Evolutionary conservation across 2,888 invertebrate species (phyloP), one percentile per base, ranked within the genome.

Genomic region (Eurytoma adleriae): DNA sequence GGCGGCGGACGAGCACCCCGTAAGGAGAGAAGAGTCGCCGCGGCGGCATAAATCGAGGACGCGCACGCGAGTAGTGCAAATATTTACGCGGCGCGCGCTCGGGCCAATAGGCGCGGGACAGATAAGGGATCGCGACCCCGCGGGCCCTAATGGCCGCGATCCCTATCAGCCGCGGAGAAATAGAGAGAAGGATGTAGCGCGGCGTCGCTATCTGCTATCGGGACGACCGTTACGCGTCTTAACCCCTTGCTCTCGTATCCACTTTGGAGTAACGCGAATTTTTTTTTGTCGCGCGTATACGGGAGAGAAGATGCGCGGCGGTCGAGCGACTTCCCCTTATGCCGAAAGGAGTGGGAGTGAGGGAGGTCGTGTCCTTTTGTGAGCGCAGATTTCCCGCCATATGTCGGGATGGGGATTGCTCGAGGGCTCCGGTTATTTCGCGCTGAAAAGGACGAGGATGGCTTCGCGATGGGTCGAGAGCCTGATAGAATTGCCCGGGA

Each of bases 1-100:
- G n/a, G 0, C n/a, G 64, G 13, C n/a, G 64, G 16, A 24, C 61
- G 24, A 24, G 14, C 27, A 14, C 16, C 24, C 2, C 10, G 48
- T 13, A 61, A 62, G 27, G 30, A 27, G 62, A 62, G 62, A 27
- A 50, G 50, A 66, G 18, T 18, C 50, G 16, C 2, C 2, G n/a
- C 13, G 24, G 7, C 12, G 56, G 66, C 56, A 56, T 67, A 68
- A 48, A 59, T 67, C 40, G 64, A 13, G 64, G 61, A 2, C 4
- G 27, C 30, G 59, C 52, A 30, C 64, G 50, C 48, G 66, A 50
- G 57, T 48, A n/a, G 78, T 52, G 66, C 59, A 72, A 78, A 78
- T 71, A 71, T 78, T 78, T 78, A 77, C 71, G 70, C 56, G 56
- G 54, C 62, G 20, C 56, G n/a, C 30, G 30, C n/a, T 62, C 40